Percentiles rank a stretch among this genome's conserved stretches.
These are phyloP conservation scores for Hyles vespertilio DNA, from an alignment of 1,140 invertebrate genomes.

Conservation along the genomic window DNA sequence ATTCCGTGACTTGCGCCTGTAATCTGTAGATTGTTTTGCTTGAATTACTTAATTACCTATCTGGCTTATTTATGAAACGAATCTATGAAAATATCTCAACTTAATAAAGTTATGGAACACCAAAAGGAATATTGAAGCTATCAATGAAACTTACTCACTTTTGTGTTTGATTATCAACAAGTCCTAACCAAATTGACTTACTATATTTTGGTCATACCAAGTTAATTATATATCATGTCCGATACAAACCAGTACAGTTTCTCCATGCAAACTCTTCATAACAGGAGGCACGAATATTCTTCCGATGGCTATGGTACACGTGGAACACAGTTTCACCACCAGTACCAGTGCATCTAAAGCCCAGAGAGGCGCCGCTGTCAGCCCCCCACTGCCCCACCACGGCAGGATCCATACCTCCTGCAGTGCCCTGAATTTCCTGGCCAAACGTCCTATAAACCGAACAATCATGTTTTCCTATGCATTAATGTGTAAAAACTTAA, in stretches of 20 bases:
- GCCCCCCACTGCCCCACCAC: conserved; percentile 53
- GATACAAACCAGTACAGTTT: conserved; percentile 50
- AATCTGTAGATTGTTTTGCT: conserved; percentile 68
- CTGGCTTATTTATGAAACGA: no score
- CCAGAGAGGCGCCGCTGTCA: conserved; percentile 49
- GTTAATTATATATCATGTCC: no score
- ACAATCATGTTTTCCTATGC: conserved; percentile 51
- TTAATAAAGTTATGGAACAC: no score
- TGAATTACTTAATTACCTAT: no score
- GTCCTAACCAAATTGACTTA: no score
- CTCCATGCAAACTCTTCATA: conserved; percentile 58
- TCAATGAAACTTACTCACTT: no score
- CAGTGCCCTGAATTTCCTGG: conserved; percentile 49
- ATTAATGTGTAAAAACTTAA: conserved; percentile 38
- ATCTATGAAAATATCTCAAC: no score
- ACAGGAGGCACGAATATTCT: conserved; percentile 46
- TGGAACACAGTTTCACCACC: conserved; percentile 51
- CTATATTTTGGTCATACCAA: no score
- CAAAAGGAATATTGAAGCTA: no score
- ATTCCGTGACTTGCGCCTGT: conserved; percentile 90
- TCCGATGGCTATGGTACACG: conserved; percentile 38
- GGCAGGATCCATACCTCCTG: conserved; percentile 61
- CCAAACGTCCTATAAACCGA: conserved; percentile 41
- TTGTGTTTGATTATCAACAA: no score
- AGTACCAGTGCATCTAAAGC: conserved; percentile 52